These are phyloP conservation scores for Serilophus lunatus DNA, from an alignment of 2,113 vertebrate genomes.

Conservation along the genomic window DNA sequence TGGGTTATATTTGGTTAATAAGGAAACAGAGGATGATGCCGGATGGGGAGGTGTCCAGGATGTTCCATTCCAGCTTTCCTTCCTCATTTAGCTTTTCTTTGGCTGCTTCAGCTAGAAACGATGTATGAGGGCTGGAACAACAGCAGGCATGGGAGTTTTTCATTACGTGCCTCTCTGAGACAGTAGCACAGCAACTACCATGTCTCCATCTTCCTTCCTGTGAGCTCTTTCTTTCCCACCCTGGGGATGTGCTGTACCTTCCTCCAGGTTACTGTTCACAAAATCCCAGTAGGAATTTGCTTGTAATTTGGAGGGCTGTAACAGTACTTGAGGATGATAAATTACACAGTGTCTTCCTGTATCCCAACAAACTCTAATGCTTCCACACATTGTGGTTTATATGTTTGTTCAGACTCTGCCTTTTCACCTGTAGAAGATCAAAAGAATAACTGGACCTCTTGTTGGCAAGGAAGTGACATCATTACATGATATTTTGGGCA, in stretches of 20 bases:
- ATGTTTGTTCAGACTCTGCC: neutral
- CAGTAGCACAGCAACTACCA: neutral
- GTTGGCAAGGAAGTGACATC: neutral
- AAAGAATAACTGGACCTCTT: neutral
- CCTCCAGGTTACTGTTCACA: neutral
- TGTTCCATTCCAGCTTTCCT: constrained; percentile 58
- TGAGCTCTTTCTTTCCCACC: neutral
- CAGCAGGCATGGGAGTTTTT: neutral
- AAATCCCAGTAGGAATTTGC: neutral
- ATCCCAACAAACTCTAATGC: neutral
- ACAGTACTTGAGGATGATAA: neutral
- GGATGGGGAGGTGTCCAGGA: constrained; percentile 46
- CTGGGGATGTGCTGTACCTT: neutral
- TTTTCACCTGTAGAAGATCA: neutral
- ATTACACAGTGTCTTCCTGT: neutral
- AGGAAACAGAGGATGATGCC: neutral
- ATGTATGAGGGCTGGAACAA: neutral
- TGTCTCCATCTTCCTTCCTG: neutral
- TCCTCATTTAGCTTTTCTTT: constrained; percentile 52
- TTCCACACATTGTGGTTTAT: neutral
- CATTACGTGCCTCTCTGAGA: neutral
- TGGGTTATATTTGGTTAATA: constrained; percentile 26
- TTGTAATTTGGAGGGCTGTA: neutral
- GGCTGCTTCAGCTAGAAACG: neutral
- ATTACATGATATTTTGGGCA: neutral